phyloP scores from a whole-genome alignment of 1,140 invertebrate genomes.

The Cotesia typhae region DNA sequence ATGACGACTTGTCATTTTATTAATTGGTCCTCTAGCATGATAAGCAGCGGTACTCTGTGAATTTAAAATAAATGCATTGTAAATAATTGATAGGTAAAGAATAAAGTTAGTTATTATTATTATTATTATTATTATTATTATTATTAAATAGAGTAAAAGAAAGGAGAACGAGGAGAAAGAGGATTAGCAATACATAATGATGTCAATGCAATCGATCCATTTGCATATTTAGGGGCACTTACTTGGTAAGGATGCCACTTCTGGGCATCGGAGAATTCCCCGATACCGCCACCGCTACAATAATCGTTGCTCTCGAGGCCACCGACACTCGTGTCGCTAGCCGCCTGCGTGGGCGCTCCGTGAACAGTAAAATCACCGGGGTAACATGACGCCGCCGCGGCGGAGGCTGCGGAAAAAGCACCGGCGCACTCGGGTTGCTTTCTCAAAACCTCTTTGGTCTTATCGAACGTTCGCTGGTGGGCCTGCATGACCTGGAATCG shows the following conservation, averaged over 20 bases:
- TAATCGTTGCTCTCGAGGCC: conserved; percentile 52
- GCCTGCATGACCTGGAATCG: conserved; percentile 57
- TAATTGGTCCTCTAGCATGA: conserved; percentile 47
- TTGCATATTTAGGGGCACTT: conserved; percentile 24
- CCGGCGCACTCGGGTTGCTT: conserved; percentile 56
- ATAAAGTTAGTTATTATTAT: too few relatives aligned
- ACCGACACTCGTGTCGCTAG: conserved; percentile 27
- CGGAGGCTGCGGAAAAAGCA: conserved; percentile 45
- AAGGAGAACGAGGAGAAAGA: conserved; percentile 21
- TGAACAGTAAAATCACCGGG: conserved; percentile 49
- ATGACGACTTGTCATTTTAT: conserved; percentile 55
- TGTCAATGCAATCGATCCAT: conserved; percentile 32
- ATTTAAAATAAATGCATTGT: conserved; percentile 1
- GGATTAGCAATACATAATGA: conserved; percentile 19
- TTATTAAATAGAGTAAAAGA: background rate
- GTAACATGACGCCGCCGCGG: conserved; percentile 40
- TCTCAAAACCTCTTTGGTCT: conserved; percentile 60
- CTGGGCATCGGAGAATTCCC: conserved; percentile 55
- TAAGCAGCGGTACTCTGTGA: conserved; percentile 54
- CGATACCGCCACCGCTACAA: conserved; percentile 45
- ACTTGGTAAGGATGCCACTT: conserved; percentile 67
- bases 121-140: too few relatives aligned
- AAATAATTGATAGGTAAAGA: conserved; percentile 11
- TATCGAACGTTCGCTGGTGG: conserved; percentile 60
- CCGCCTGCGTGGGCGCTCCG: conserved; percentile 28